phyloP scores from a whole-genome alignment of 1,140 invertebrate species.

The Metaphire vulgaris region DNA sequence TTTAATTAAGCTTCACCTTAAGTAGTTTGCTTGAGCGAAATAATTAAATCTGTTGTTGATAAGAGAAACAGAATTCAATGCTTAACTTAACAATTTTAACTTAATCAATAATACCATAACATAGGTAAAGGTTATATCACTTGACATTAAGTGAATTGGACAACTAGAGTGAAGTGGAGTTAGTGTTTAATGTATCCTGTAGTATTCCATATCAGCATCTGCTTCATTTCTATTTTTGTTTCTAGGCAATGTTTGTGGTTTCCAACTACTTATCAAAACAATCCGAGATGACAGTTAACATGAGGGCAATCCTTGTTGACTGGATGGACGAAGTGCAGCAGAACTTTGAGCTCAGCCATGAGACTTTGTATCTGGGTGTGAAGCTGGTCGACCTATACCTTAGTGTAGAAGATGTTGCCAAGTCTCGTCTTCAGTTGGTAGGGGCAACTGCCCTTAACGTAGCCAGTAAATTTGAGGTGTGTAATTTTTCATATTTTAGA shows the following conservation, averaged over 20 bases:
- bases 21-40: too few relatives aligned
- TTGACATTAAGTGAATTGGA: not conserved
- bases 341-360: slow-evolving; percentile 95
- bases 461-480: slow-evolving; percentile 91
- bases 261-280: slow-evolving; percentile 74
- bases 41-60: too few relatives aligned
- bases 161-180: not conserved
- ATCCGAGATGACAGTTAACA: slow-evolving; percentile 66
- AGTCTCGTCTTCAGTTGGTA: slow-evolving; percentile 70
- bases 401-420: slow-evolving; percentile 56
- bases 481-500: too few relatives aligned
- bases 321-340: slow-evolving; percentile 97
- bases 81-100: not conserved
- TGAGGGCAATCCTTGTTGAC: slow-evolving; percentile 86
- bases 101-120: not conserved
- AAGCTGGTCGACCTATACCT: slow-evolving; percentile 90
- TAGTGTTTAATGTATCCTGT: slow-evolving; percentile 23
- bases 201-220: not conserved
- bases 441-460: slow-evolving; percentile 86
- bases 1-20: too few relatives aligned
- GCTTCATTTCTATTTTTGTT: slow-evolving; percentile 21
- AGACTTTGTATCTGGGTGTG: slow-evolving; percentile 91
- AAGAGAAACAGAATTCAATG: too few relatives aligned
- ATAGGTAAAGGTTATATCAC: not conserved
- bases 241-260: slow-evolving; percentile 63